Conservation (phyloP, 2,797 vertebrate species). For the Chelmon rostratus region DNA sequence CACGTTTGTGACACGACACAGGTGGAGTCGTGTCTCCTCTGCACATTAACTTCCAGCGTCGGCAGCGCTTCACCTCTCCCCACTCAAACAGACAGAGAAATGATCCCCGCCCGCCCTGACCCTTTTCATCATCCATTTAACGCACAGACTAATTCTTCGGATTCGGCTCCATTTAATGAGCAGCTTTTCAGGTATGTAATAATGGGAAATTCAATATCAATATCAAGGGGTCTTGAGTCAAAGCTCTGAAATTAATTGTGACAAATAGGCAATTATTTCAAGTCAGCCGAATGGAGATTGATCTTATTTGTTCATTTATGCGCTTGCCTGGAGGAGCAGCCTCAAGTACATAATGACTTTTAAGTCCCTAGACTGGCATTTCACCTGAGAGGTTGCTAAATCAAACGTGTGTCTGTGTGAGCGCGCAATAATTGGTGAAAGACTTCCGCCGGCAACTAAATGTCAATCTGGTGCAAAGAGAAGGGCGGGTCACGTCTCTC, state of each 20-base stretch:
- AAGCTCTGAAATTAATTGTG: constrained; percentile 74
- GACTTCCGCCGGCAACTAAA: constrained; percentile 49
- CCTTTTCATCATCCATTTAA: constrained; percentile 63
- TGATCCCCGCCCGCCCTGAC: constrained; percentile 40
- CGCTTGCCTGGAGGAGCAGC: constrained; percentile 46
- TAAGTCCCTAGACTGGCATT: constrained; percentile 58
- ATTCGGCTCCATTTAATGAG: constrained; percentile 62
- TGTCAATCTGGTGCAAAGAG: constrained; percentile 45
- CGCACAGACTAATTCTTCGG: constrained; percentile 47
- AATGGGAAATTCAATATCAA: constrained; percentile 73
- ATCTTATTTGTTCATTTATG: constrained; percentile 75
- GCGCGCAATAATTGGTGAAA: constrained; percentile 43
- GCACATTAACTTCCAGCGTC: constrained; percentile 40
- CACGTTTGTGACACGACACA: constrained; percentile 43
- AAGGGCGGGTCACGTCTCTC: constrained; percentile 17
- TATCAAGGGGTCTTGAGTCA: constrained; percentile 68
- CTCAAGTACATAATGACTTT: constrained; percentile 62
- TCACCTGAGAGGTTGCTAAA: constrained; percentile 64
- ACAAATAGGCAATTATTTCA: constrained; percentile 80
- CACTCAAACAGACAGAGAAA: constrained; percentile 44
- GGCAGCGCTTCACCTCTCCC: constrained; percentile 41
- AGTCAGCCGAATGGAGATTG: constrained; percentile 66
- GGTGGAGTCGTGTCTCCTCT: constrained; percentile 22
- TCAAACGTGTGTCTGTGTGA: constrained; percentile 56
- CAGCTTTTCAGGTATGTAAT: constrained; percentile 60